Conservation (phyloP, 2,113 vertebrate genomes). For the Chloroceryle aenea region DNA sequence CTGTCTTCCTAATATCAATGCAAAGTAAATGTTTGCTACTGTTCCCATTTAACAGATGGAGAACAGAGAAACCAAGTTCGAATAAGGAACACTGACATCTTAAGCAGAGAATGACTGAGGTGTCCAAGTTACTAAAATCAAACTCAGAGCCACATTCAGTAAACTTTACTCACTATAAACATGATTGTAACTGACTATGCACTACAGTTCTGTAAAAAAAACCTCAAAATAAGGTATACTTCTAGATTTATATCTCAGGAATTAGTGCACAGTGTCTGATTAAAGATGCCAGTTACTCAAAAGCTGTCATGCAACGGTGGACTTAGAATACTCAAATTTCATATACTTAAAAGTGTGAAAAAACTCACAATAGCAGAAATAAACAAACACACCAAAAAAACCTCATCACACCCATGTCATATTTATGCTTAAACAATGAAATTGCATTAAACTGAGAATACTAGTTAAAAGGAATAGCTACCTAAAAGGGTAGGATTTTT, state of each 20-base stretch:
- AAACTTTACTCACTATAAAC: not conserved
- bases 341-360: not conserved
- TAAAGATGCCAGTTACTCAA: not conserved
- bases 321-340: not conserved
- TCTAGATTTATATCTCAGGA: not conserved
- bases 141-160: not conserved
- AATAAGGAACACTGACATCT: not conserved
- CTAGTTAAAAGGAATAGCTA: not conserved
- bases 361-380: not conserved
- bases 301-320: not conserved
- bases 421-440: not conserved
- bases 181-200: not conserved
- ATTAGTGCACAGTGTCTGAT: not conserved
- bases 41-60: not conserved
- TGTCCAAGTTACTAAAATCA: not conserved
- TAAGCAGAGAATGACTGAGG: not conserved
- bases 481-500: not conserved
- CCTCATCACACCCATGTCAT: accelerated
- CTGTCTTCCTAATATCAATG: not conserved
- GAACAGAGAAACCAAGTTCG: not conserved
- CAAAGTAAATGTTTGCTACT: not conserved
- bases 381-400: not conserved
- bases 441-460: not conserved
- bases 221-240: not conserved
- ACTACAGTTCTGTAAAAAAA: not conserved